Evolutionary conservation across 2,888 invertebrate species (phyloP), one percentile per base, ranked within the genome.

Genomic region (Nomada flava): DNA sequence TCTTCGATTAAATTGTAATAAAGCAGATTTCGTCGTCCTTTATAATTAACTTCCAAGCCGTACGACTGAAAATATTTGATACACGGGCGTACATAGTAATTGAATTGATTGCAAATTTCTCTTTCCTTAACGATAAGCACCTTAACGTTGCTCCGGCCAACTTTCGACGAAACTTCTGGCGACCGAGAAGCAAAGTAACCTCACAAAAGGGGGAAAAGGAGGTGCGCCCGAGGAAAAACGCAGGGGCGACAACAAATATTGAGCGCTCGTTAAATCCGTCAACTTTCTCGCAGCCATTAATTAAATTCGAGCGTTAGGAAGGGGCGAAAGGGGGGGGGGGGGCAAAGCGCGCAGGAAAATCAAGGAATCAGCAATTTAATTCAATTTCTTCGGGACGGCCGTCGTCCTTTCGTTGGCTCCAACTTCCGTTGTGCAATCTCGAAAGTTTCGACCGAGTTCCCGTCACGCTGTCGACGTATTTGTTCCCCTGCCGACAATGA

Each of bases 401-500:
- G 9, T 57, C 62, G 65, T 63, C 42, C 64, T 67, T 60, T 69
- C 60, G 59, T 52, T 63, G 44, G 29, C 36, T 4, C 42, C 5
- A 76, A 76, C 44, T 80, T 68, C 13, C 75, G 26, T 47, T 70
- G 69, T 59, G 67, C 79, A 68, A 81, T 81, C 75, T 68, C 62
- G 53, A 72, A 83, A 85, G 47, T 85, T 85, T 78, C 69, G 55
- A 42, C 23, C 47, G 55, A 81, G 71, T 81, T 83, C 69, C 67
- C 70, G 74, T 74, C 76, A 20, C 70, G 68, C 53, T 57, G 65
- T 20, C 83, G 57, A 63, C 75, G 82, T 80, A 70, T 88, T 87
- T 80, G 80, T 87, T 78, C 79, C 63, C 71, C 36, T 13, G 53
- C 20, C 47, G 79, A 82, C 84, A 78, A 82, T 76, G 82, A 83